Evolutionary conservation across 2,888 invertebrate species (phyloP).

Genomic region (Sisyra terminalis): DNA sequence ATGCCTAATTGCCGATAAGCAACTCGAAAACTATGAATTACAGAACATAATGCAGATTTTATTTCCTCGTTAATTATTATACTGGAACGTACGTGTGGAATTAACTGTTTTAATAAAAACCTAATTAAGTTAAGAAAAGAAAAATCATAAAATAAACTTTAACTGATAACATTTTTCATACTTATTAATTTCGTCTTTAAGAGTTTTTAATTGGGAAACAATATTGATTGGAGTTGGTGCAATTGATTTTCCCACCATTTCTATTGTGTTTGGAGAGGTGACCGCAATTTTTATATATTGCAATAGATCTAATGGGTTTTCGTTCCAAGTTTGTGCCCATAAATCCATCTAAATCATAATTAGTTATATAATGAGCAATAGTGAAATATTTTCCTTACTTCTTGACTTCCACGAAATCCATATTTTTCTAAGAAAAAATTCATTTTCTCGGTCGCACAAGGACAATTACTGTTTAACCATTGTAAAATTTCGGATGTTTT

Average conservation of each 20-base stretch:
- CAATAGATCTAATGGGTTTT: conserved; percentile 43
- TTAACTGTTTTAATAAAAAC: conserved; percentile 36
- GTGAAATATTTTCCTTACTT: conserved; percentile 31
- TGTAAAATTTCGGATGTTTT: conserved; percentile 30
- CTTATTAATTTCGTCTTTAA: conserved; percentile 30
- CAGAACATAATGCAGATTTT: conserved; percentile 38
- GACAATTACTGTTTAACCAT: conserved; percentile 41
- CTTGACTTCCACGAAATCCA: conserved; percentile 51
- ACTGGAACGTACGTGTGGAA: conserved; percentile 40
- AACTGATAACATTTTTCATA: conserved; percentile 15
- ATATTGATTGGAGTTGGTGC: conserved; percentile 27
- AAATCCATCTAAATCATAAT: conserved; percentile 44
- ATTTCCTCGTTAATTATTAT: conserved; percentile 49
- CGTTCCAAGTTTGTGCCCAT: conserved; percentile 44
- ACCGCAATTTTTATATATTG: conserved; percentile 38
- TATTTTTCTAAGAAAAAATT: conserved; percentile 44
- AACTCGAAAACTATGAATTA: conserved; percentile 39
- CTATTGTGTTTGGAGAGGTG: conserved; percentile 12
- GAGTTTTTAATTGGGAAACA: conserved; percentile 31
- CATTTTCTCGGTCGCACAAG: conserved; percentile 29
- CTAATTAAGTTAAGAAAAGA: conserved; percentile 23
- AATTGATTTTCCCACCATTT: conserved; percentile 17
- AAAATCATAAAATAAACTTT: neutral
- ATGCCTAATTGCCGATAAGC: conserved; percentile 38
- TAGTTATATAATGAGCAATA: conserved; percentile 1